These are phyloP conservation scores for Trichacis sp. DNA, from an alignment of 2,888 invertebrate genomes.

Conservation along the genomic window DNA sequence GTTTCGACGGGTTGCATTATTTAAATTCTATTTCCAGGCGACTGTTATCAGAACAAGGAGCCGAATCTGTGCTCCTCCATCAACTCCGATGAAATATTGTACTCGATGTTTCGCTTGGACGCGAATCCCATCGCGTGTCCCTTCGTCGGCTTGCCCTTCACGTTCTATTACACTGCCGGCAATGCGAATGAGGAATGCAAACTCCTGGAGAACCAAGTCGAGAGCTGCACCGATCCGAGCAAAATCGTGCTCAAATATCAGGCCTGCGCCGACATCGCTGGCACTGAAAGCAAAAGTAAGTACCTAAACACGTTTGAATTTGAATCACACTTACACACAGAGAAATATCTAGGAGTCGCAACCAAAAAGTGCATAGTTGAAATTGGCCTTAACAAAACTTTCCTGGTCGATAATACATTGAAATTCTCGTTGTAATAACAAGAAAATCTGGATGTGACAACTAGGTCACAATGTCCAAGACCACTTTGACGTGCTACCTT, in stretches of 20 bases:
- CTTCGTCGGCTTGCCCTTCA: conserved; percentile 84
- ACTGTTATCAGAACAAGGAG: conserved; percentile 70
- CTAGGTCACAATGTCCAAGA: too few relatives aligned
- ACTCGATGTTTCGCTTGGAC: conserved; percentile 79
- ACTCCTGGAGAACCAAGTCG: conserved; percentile 82
- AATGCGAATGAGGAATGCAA: conserved; percentile 83
- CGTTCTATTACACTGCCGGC: conserved; percentile 81
- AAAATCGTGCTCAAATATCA: conserved; percentile 85
- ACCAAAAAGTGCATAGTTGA: too few relatives aligned
- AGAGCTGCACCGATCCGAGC: conserved; percentile 88
- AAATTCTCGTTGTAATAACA: too few relatives aligned
- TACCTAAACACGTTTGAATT: too few relatives aligned
- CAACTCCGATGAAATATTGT: conserved; percentile 79
- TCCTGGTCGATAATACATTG: too few relatives aligned
- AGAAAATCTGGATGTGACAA: too few relatives aligned
- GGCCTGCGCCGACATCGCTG: conserved; percentile 83
- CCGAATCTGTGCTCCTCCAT: conserved; percentile 75
- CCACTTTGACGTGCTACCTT: too few relatives aligned
- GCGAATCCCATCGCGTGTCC: conserved; percentile 83
- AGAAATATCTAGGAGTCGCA: too few relatives aligned
- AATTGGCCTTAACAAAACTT: too few relatives aligned
- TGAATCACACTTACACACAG: too few relatives aligned
- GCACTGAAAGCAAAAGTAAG: conserved; percentile 84
- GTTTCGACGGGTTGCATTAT: conserved; percentile 29
- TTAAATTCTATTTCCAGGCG: conserved; percentile 65